Evolutionary conservation across 2,113 vertebrate genomes (phyloP).

Genomic region (Grus americana): DNA sequence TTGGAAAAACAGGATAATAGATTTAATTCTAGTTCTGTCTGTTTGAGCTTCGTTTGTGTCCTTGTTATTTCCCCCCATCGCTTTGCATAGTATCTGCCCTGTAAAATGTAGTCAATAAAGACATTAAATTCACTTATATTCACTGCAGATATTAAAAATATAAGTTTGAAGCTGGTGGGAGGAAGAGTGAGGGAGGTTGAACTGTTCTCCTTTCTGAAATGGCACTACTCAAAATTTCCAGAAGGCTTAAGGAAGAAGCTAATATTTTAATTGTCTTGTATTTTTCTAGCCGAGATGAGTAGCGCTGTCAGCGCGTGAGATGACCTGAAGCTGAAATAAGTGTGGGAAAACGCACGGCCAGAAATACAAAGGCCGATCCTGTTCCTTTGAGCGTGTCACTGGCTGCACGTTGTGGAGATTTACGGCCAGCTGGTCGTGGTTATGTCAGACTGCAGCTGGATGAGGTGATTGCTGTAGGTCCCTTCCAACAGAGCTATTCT

Average conservation of each 20-base stretch:
- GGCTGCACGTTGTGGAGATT: not conserved
- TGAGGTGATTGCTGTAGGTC: not conserved
- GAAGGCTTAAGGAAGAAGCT: conserved; percentile 22
- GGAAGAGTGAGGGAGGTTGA: not conserved
- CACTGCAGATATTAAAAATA: not conserved
- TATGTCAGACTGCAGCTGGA: not conserved
- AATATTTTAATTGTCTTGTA: conserved; percentile 56
- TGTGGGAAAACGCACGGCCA: not conserved
- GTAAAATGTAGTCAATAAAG: not conserved
- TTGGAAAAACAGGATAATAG: not conserved
- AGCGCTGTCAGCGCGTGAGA: not conserved
- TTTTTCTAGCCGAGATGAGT: conserved; percentile 47
- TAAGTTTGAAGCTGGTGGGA: not conserved
- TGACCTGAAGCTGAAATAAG: not conserved
- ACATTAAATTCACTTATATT: not conserved
- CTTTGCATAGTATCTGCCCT: not conserved
- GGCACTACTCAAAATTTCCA: conserved; percentile 10
- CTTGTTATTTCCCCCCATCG: not conserved
- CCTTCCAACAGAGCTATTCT: not conserved
- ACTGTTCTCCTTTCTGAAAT: conserved; percentile 11
- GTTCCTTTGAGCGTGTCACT: not conserved
- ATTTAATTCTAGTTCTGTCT: not conserved
- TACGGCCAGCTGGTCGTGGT: not conserved
- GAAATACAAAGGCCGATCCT: conserved; percentile 2
- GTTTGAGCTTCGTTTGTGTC: not conserved